Conservation (phyloP, 2,888 invertebrate species). For the Drosophila pseudotalamancana region DNA sequence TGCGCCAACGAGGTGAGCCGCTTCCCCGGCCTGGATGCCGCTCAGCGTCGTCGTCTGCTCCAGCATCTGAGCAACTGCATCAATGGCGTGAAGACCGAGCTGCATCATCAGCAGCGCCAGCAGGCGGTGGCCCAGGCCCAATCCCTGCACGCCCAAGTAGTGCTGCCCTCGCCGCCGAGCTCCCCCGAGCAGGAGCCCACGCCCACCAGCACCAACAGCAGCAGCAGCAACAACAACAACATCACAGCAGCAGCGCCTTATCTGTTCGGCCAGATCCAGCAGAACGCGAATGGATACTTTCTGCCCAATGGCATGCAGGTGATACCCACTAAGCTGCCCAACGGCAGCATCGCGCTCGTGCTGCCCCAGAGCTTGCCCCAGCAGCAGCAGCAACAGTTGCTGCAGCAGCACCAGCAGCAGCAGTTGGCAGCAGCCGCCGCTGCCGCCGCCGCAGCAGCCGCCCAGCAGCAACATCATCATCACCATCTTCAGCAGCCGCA, state of each 20-base stretch:
- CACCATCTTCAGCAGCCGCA: constrained; percentile 75
- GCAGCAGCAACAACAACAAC: constrained; percentile 59
- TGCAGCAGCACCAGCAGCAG: constrained; percentile 83
- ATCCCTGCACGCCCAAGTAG: constrained; percentile 86
- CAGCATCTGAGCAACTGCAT: constrained; percentile 91
- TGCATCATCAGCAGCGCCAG: constrained; percentile 82
- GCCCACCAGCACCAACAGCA: constrained; percentile 47
- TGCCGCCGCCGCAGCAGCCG: constrained; percentile 77
- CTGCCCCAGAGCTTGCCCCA: constrained; percentile 88
- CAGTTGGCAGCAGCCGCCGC: constrained; percentile 85
- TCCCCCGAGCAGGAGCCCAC: constrained; percentile 82
- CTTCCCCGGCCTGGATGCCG: constrained; percentile 90
- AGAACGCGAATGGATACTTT: constrained; percentile 86
- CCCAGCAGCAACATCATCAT: constrained; percentile 72
- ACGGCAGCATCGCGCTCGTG: constrained; percentile 93
- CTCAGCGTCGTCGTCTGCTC: constrained; percentile 89
- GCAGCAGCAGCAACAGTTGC: constrained; percentile 85
- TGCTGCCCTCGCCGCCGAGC: constrained; percentile 85
- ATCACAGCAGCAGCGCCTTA: constrained; percentile 60
- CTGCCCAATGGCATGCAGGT: constrained; percentile 90
- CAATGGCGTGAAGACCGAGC: constrained; percentile 84
- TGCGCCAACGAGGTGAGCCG: constrained; percentile 93
- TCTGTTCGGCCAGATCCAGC: constrained; percentile 80
- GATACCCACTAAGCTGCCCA: constrained; percentile 92
- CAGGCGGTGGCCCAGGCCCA: constrained; percentile 70